Evolutionary conservation across 1,140 invertebrate genomes (phyloP), one percentile per base, ranked within the genome.

Genomic region (Gonioctena quinquepunctata): DNA sequence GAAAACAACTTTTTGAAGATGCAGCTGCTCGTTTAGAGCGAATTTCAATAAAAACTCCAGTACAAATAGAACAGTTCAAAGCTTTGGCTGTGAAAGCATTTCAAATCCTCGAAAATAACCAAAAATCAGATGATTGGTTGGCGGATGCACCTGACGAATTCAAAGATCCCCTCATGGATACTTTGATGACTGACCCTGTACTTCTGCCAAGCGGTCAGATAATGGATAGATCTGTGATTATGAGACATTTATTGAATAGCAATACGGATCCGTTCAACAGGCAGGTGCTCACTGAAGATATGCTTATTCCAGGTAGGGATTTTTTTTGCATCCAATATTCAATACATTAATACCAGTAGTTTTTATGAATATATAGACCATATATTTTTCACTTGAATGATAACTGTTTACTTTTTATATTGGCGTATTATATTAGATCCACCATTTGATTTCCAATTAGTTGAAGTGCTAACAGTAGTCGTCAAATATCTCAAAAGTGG

Each of bases 111-210:
- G 88, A 94, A 68, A 90, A 92, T 69, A 98, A 98, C 85, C 89
- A 93, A 79, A 91, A 94, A 72, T 89, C 90, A 74, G 92, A 95
- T 79, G 94, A 96, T 71, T 96, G 98, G 83, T 96, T 92, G 80
- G 94, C 94, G 25, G 96, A 99, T 83, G 96, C 96, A 49, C 97
- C 97, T 0, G 97, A 99, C 74, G 96, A 99, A 84, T 99, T 98
- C 83, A 92, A 92, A 85, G 97, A 99, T 88, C 96, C 97, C 0
- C 84, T 99, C 1, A 98, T 99, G 96, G 95, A 97, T 79, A 99
- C 96, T 0, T 83, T 99, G 18, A 99, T 99, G 97, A 92, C 92
- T 1, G 96, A 99, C 83, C 97, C 97, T 2, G 96, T 99, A 0
- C 86, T 92, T 67, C 85, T 99, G 69, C 97, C 97, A 7, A 96